Conservation (phyloP, 2,797 vertebrate species). For the Psittacula echo region DNA sequence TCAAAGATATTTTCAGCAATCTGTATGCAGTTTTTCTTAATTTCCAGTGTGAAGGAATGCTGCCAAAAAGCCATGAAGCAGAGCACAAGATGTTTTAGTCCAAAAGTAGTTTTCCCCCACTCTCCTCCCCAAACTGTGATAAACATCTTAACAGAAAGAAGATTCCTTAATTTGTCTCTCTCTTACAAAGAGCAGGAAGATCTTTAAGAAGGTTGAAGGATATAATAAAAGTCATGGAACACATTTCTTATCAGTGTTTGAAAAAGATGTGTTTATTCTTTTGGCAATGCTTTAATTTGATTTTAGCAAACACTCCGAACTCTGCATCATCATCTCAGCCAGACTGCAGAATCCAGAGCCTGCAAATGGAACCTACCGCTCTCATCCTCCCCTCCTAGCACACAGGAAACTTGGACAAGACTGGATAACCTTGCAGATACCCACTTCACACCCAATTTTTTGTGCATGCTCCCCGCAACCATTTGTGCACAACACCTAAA, state of each 20-base stretch:
- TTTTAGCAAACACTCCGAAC: slow-evolving; percentile 27
- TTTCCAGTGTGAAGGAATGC: neutral
- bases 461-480: neutral
- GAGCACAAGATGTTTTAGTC: neutral
- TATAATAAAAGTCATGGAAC: slow-evolving; percentile 1
- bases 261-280: slow-evolving; percentile 28
- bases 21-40: neutral
- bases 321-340: neutral
- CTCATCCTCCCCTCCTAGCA: neutral
- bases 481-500: neutral
- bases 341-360: neutral
- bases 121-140: neutral
- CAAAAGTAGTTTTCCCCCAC: neutral
- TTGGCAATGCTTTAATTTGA: slow-evolving; percentile 20
- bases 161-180: slow-evolving; percentile 15
- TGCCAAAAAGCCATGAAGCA: neutral
- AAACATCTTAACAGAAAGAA: slow-evolving; percentile 47
- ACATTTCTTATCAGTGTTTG: slow-evolving; percentile 37
- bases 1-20: neutral
- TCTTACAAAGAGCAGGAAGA: slow-evolving; percentile 22
- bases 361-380: neutral
- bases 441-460: neutral
- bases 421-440: neutral
- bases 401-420: neutral
- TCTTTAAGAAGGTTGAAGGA: neutral